A percentile compares a stretch with the other conserved stretches of the same genome.
Evolutionary conservation across 1,140 invertebrate species (phyloP).

Genomic region (Popillia japonica): DNA sequence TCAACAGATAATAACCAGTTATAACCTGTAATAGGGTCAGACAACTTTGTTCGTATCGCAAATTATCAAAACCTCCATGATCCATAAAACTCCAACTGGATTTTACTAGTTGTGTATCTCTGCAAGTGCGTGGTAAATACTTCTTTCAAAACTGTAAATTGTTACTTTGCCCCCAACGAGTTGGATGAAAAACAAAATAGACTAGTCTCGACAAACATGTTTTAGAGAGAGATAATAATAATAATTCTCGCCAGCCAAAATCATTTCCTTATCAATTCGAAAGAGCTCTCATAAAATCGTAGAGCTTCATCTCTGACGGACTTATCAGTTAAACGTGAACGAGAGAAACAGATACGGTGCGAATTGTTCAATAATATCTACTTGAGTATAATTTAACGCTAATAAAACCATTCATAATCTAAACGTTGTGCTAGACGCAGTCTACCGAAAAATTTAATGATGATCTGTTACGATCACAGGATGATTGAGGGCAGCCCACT

Average conservation of each 20-base stretch:
- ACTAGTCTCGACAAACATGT: background rate
- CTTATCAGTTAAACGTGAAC: background rate
- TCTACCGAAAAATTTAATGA: slow-evolving; percentile 34
- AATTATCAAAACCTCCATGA: slow-evolving; percentile 54
- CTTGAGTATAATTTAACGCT: background rate
- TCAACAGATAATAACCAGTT: slow-evolving; percentile 43
- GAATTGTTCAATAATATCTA: slow-evolving; percentile 23
- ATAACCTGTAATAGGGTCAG: slow-evolving; percentile 51
- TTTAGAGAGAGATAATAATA: background rate
- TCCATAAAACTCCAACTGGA: slow-evolving; percentile 50
- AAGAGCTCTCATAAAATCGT: background rate
- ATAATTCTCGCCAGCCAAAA: background rate
- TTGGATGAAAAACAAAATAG: background rate
- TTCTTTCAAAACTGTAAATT: slow-evolving; percentile 36
- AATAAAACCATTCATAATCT: background rate
- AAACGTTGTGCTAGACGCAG: background rate
- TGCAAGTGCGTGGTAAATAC: slow-evolving; percentile 23
- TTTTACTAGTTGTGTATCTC: slow-evolving; percentile 50
- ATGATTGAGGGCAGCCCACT: slow-evolving; percentile 56
- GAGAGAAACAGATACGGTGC: background rate
- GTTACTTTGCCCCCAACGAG: slow-evolving; percentile 46
- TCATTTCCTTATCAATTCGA: slow-evolving; percentile 24
- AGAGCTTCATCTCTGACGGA: background rate
- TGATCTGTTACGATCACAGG: slow-evolving; percentile 54
- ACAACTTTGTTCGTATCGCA: slow-evolving; percentile 41